phyloP scores from a whole-genome alignment of 2,888 invertebrate species.

The Nymphalis c-album region DNA sequence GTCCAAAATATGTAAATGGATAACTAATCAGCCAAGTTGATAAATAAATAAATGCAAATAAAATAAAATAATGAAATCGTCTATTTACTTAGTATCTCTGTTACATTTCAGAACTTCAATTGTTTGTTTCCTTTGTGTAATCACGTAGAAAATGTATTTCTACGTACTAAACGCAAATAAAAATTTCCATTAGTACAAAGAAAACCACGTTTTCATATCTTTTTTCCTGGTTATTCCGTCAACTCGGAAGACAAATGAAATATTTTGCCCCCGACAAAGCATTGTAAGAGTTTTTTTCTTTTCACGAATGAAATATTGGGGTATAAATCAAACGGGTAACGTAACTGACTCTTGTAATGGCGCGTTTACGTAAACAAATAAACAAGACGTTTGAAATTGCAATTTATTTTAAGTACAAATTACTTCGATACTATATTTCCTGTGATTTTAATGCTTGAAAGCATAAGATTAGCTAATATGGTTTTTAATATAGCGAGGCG shows the following conservation, averaged over 20 bases:
- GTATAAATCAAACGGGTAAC: slow-evolving; percentile 17
- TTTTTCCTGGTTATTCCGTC: slow-evolving; percentile 25
- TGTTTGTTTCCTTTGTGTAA: neutral
- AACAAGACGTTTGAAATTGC: no score
- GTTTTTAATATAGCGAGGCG: no score
- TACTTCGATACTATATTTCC: no score
- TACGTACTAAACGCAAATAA: slow-evolving; percentile 4
- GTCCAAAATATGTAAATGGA: no score
- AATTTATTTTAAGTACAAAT: no score
- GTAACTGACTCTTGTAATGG: slow-evolving; percentile 3
- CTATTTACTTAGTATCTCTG: neutral
- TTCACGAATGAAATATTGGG: slow-evolving; percentile 22
- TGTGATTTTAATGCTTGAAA: no score
- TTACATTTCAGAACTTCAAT: neutral
- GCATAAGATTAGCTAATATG: no score
- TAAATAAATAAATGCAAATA: neutral
- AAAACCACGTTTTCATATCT: slow-evolving; percentile 16
- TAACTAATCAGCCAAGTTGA: neutral
- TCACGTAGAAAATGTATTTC: neutral
- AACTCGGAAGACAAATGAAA: slow-evolving; percentile 51
- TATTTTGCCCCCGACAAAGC: slow-evolving; percentile 41
- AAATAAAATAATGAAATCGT: no score
- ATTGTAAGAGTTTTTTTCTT: slow-evolving; percentile 19
- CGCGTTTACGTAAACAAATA: neutral
- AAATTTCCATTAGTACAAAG: slow-evolving; percentile 17